Base-by-base conservation (phyloP, 1,140 invertebrate species). In the Lepidurus couesii region DNA sequence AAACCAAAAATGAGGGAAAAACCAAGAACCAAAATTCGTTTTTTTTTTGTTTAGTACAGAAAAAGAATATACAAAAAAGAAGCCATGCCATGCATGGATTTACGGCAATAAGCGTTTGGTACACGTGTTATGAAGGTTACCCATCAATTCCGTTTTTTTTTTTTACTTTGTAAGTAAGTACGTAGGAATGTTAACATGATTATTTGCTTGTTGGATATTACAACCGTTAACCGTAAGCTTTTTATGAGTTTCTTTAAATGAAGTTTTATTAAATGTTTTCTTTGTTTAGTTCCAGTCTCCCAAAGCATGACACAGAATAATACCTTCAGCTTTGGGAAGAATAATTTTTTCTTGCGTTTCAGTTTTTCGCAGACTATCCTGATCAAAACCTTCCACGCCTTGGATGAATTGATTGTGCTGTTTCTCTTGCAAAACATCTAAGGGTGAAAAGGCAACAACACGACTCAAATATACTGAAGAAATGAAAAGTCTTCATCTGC, bases 281-380 rank as follows among this genome's bases (percentile, higher is more conserved):
- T 9, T 13, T 21, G 53, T 65, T 47, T 10, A 11, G 45, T 11
- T 10, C 16, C 45, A 34, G 34, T 47, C 16, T 47, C 16, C 45
- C 45, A 10, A 47, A 16, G 10, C 10, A 47, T 47, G 16, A 47
- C 10, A 47, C 1, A 5, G 45, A 47, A 47, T 77, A 79, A 81
- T 90, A 92, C 91, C 91, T 92, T 92, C 85, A 79, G 91, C 90
- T 84, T 91, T 92, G 65, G 92, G 92, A 80, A 94, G 88, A 75
- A 93, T 87, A 81, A 91, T 90, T 88, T 93, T 94, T 87, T 93
- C 92, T 82, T 89, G 86, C 16, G 92, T 94, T 81, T 91, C 89
- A 42, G 91, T 91, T 83, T 90, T 89, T 86, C 92, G 92, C 83
- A 94, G 86, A 76, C 87, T 86, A 77, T 90, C 89, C 78, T 89